Conservation (phyloP, 2,113 vertebrate genomes). For the Hylia prasina region DNA sequence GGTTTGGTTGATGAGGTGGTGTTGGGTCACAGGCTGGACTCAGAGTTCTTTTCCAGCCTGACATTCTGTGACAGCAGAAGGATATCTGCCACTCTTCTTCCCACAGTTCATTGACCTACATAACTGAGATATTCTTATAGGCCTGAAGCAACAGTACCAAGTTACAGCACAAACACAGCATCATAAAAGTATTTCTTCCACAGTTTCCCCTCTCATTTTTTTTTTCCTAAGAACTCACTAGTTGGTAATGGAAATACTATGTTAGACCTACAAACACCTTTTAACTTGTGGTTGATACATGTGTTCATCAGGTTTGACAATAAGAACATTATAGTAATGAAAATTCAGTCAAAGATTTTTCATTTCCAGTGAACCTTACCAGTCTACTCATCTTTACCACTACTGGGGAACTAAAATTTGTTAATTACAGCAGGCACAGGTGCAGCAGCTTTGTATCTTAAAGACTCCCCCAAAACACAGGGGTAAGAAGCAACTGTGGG, state of each 20-base stretch:
- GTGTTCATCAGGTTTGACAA: not conserved
- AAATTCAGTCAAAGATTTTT: not conserved
- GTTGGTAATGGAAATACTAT: not conserved
- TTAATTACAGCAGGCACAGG: not conserved
- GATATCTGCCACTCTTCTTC: not conserved
- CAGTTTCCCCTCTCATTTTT: not conserved
- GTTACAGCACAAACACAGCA: not conserved
- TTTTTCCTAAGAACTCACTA: not conserved
- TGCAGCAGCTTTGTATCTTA: not conserved
- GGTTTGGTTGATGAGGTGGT: not conserved
- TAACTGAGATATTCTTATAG: not conserved
- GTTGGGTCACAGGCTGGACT: not conserved
- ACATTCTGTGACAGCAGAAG: not conserved
- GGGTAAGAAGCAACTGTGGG: not conserved
- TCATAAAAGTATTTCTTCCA: not conserved
- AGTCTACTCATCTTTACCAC: rapidly evolving
- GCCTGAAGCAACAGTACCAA: not conserved
- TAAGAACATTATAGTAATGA: not conserved
- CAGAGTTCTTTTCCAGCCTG: not conserved
- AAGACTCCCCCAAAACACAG: not conserved
- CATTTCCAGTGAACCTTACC: not conserved
- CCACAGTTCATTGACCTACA: not conserved
- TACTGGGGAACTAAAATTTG: not conserved
- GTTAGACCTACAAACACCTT: not conserved
- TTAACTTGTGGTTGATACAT: not conserved